Base-by-base conservation (phyloP, 2,888 invertebrate genomes). In the Scotopteryx bipunctaria region DNA sequence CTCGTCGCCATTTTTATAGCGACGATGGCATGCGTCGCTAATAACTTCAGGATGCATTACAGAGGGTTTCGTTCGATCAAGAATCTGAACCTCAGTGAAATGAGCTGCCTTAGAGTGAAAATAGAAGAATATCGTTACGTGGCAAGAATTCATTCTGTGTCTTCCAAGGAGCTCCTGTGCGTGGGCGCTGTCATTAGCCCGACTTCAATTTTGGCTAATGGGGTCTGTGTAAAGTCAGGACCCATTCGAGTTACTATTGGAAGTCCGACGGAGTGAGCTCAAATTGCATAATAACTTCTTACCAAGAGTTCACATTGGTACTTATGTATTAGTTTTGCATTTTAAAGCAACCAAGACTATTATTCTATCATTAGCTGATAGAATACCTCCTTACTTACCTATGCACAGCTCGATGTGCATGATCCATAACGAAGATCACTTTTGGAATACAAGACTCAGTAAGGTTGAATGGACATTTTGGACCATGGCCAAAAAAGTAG, bases 161-260 rank as follows among this genome's bases (percentile, higher is more conserved):
- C 73, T 9, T 67, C 83, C 5, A 73, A 78, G 13, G 74, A 85
- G 50, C 56, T 86, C 13, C 62, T 89, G 36, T 89, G 89, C 53
- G 62, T 89, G 5, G 88, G 86, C 8, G 88, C 86, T 11, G 75
- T 86, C 11, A 55, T 89, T 1, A 78, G 80, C 50, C 46, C 58
- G 1, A 73, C 63, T 25, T 77, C 81, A 27, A 75, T 88, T 31
- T 46, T 89, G 15, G 81, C 80, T 2, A 79, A 73, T 56, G 81
- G 80, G 11, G 67, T 82, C 6, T 88, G 88, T 57, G 64, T 76
- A 3, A 79, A 74, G 61, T 76, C 79, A 14, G 85, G 83, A 13
- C 79, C 83, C 4, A 68, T 86, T 44, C 70, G 76, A 3, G 59
- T 88, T 51, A 71, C 69, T 32, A 49, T 86, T 38, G 88, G 88